Evolutionary conservation across 2,888 invertebrate species (phyloP), one percentile per base, ranked within the genome.

Genomic region (Junonia oenone): DNA sequence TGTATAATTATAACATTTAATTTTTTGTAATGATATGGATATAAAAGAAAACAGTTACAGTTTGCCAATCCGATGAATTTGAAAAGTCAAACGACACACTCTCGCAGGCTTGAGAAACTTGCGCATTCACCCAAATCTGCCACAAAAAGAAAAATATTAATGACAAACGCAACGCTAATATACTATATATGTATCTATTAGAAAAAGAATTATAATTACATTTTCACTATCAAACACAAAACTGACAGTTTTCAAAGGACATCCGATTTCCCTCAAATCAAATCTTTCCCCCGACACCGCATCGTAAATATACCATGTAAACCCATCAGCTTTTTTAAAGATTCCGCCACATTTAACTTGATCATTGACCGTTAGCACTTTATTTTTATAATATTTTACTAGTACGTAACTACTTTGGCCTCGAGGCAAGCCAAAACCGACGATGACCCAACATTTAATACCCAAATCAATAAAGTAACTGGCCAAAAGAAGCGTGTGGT

Each of bases 101-200:
- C 46, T 94, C 92, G 11, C 96, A 93, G 51, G 95, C 93, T 52
- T 93, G 93, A 45, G 93, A 93, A 6, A 91, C 79, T 77, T 98
- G 98, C 3, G 95, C 91, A 72, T 98, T 98, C 2, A 93, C 95
- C 94, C 96, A 98, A 45, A 98, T 93, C 97, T 97, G 72, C 50
- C 85, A 81, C 37, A 8, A 51, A 51, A 31, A n/a, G 38, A 27
- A 2, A 13, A 29, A 5, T 29, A 19, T 22, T 2, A 43, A 27
- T 38, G n/a, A n/a, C n/a, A n/a, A n/a, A n/a, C n/a, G n/a, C n/a
- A n/a, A n/a, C n/a, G n/a, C n/a, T n/a, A n/a, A n/a, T n/a, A n/a
- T n/a, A n/a, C n/a, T n/a, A n/a, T n/a, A n/a, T n/a, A n/a, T n/a
- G n/a, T n/a, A n/a, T n/a, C n/a, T n/a, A n/a, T n/a, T n/a, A n/a